phyloP scores from a whole-genome alignment of 2,113 vertebrate genomes.

The Sceloporus undulatus region DNA sequence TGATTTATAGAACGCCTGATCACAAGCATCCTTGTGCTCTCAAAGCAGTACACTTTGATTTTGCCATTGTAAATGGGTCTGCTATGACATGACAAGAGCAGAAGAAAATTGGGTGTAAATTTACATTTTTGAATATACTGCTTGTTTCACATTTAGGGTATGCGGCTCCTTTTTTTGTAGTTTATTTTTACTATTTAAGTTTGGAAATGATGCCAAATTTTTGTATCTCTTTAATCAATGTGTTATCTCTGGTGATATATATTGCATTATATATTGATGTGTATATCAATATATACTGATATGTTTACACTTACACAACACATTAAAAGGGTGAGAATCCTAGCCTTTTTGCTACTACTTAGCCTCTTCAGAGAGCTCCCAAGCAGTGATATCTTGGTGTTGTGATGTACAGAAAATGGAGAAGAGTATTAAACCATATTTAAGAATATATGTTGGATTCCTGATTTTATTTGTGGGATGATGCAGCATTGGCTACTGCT shows the following conservation, averaged over 20 bases:
- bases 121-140: conserved; percentile 85
- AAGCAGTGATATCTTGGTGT: conserved; percentile 89
- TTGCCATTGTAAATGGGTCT: conserved; percentile 89
- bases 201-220: conserved; percentile 91
- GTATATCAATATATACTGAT: conserved; percentile 89
- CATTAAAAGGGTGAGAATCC: conserved; percentile 77
- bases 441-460: conserved; percentile 85
- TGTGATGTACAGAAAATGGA: conserved; percentile 92
- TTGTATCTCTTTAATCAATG: conserved; percentile 90
- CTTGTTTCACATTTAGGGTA: conserved; percentile 87
- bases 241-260: conserved; percentile 88
- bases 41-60: conserved; percentile 76
- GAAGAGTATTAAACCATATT: conserved; percentile 93
- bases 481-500: not conserved
- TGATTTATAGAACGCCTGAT: conserved; percentile 62
- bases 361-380: conserved; percentile 87
- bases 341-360: conserved; percentile 83
- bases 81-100: conserved; percentile 83
- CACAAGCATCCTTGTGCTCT: conserved; percentile 64
- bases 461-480: conserved; percentile 65
- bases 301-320: conserved; percentile 87
- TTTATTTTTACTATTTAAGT: conserved; percentile 91
- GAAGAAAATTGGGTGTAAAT: conserved; percentile 84
- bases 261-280: conserved; percentile 90
- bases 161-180: conserved; percentile 87